phyloP scores from a whole-genome alignment of 2,888 invertebrate species.

The Arrhopalites spinosus region DNA sequence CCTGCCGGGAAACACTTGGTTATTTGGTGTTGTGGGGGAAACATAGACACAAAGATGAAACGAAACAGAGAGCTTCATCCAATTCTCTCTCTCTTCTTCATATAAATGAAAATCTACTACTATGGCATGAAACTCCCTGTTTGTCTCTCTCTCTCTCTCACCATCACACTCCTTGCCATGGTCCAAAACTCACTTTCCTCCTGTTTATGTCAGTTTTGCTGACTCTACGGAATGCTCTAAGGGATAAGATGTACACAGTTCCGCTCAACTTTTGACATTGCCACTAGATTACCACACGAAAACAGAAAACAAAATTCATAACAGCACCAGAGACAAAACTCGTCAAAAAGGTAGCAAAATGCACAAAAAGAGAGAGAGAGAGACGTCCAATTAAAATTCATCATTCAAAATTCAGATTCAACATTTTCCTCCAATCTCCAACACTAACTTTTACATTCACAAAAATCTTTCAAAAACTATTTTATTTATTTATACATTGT shows the following conservation, averaged over 20 bases:
- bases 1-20: conserved; percentile 15
- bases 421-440: background rate
- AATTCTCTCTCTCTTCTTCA: background rate
- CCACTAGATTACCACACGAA: conserved; percentile 2
- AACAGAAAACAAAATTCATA: too few species aligned
- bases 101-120: background rate
- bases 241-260: background rate
- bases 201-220: background rate
- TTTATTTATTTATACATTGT: background rate
- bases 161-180: background rate
- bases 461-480: background rate
- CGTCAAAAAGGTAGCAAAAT: background rate
- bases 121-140: background rate
- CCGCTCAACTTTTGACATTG: background rate
- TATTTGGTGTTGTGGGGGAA: conserved; percentile 5
- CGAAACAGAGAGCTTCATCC: conserved; percentile 6
- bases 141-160: background rate
- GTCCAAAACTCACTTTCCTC: background rate
- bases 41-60: conserved; percentile 16
- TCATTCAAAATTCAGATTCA: conserved; percentile 15
- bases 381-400: conserved; percentile 20
- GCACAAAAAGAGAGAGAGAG: background rate
- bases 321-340: background rate
- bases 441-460: conserved; percentile 2
- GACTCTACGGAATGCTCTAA: background rate